Conservation (phyloP, 2,888 invertebrate genomes). For the Slavum lentiscoides region DNA sequence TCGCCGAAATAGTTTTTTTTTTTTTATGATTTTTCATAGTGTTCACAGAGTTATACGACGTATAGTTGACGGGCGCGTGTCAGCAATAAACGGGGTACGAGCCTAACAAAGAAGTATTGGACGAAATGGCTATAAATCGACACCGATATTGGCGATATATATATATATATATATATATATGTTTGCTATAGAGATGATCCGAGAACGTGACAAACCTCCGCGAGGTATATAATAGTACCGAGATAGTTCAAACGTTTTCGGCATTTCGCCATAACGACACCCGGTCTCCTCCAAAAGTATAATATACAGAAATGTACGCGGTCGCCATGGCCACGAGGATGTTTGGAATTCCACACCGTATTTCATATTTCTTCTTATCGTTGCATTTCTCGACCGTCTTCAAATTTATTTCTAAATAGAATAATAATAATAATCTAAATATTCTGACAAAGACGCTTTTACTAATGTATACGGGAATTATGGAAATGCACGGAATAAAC, state of each 20-base stretch:
- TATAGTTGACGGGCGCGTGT: not conserved
- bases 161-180: too few relatives aligned
- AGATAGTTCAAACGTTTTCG: not conserved
- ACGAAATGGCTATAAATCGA: not conserved
- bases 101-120: not conserved
- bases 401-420: not conserved
- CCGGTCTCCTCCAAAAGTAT: not conserved
- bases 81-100: not conserved
- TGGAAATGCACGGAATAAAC: not conserved
- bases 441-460: too few relatives aligned
- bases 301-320: not conserved
- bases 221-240: not conserved
- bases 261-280: slow-evolving; percentile 14
- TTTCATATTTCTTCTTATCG: slow-evolving; percentile 12
- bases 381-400: not conserved
- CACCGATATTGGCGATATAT: not conserved
- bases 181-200: not conserved
- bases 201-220: slow-evolving; percentile 17
- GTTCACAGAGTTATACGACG: not conserved
- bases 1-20: too few relatives aligned
- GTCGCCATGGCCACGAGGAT: slow-evolving; percentile 2
- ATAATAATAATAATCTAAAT: not conserved
- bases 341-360: slow-evolving; percentile 14
- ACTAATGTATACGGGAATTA: not conserved
- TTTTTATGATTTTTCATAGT: not conserved